Evolutionary conservation across 2,797 vertebrate genomes (phyloP).

Genomic region (Sardinella longiceps): DNA sequence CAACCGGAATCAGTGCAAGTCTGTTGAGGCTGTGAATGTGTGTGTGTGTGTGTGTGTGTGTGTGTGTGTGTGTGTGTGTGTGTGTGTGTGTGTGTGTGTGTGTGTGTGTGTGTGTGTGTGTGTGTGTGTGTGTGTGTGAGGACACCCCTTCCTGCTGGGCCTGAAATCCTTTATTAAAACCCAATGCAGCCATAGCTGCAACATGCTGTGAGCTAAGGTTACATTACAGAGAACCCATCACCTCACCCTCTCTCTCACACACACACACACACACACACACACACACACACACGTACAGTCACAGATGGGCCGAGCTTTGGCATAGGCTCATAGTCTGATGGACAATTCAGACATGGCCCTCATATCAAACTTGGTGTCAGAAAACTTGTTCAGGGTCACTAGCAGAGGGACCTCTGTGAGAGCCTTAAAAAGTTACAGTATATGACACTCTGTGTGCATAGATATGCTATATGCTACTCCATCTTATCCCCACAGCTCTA

Average conservation of each 20-base stretch:
- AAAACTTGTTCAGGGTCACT: too few species aligned
- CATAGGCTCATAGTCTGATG: too few species aligned
- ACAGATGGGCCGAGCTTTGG: background rate
- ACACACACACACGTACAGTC: background rate
- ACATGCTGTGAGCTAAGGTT: background rate
- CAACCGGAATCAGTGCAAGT: background rate
- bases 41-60: background rate
- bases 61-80: slow-evolving; percentile 9
- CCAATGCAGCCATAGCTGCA: background rate
- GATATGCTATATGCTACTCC: too few species aligned
- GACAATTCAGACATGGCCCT: too few species aligned
- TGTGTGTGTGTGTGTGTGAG: slow-evolving; percentile 1
- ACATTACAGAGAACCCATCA: background rate
- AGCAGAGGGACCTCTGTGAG: too few species aligned
- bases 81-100: background rate
- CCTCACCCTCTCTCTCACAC: background rate
- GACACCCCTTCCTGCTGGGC: background rate
- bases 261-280: background rate
- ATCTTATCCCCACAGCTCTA: too few species aligned
- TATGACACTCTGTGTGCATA: too few species aligned
- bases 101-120: background rate
- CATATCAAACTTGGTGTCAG: too few species aligned
- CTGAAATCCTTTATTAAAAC: background rate
- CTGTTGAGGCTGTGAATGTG: background rate
- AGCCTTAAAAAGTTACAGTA: too few species aligned